Evolutionary conservation across 2,113 vertebrate species (phyloP), one percentile per base, ranked within the genome.

Genomic region (Perca schrenkii): DNA sequence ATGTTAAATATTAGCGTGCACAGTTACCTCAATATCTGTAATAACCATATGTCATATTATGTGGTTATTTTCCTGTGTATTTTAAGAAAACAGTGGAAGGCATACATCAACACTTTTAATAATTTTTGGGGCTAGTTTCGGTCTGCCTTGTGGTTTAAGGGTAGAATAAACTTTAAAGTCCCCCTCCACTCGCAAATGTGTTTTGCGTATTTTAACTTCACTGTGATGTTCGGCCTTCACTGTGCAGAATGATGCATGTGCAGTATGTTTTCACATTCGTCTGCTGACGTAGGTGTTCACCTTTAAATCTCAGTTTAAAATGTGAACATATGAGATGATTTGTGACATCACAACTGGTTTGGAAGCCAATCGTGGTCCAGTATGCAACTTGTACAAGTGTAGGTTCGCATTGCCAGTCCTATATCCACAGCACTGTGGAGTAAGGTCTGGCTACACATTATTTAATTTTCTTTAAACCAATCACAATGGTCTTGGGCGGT

Each of bases 11-110:
- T 73, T 50, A 82, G 47, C 56, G 36, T 16, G 31, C 58, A 31
- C 40, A 25, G 16, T 34, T 17, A 62, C 77, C 74, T 70, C 61
- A 78, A 31, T 77, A 84, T 75, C 74, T 66, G 46, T 74, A 57
- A 71, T 74, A 86, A 66, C 58, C 65, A 17, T 54, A 49, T 80
- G 78, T 78, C 40, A 68, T 63, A 87, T 72, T 52, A 58, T 75
- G 80, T 84, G 80, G 80, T 70, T 60, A 31, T 77, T 54, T 69
- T 43, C 8, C 13, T 75, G 43, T 67, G 65, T 77, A 16, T 34
- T 79, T 72, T 60, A 77, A 40, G 25, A 66, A 13, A 10, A 21
- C 62, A 63, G 16, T 62, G 40, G 60, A 64, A 73, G 69, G 25
- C 56, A 63, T 82, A 43, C 21, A 52, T 74, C 56, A 73, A n/a